Conservation (phyloP, 2,888 invertebrate genomes). For the Eugnorisma glareosa region DNA sequence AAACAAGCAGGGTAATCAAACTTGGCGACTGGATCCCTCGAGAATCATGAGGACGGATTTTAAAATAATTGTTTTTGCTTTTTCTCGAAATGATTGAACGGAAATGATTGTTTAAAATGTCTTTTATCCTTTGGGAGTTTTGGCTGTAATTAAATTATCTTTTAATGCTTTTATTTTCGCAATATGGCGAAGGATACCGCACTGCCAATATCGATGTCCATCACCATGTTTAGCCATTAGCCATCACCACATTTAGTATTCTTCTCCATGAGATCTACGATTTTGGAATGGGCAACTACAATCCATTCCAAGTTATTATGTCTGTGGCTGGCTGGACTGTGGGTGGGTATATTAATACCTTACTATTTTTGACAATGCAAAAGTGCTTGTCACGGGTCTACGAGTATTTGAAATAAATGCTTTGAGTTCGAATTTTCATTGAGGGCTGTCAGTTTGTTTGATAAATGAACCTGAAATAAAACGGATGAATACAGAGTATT, state of each 20-base stretch:
- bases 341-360: too few species aligned
- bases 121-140: background rate
- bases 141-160: background rate
- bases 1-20: conserved; percentile 53
- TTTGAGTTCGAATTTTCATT: too few species aligned
- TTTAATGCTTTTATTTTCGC: background rate
- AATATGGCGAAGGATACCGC: too few species aligned
- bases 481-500: background rate
- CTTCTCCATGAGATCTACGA: too few species aligned
- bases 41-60: conserved; percentile 32
- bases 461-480: background rate
- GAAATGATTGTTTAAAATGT: background rate
- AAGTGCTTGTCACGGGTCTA: too few species aligned
- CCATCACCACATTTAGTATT: too few species aligned
- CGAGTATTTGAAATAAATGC: too few species aligned
- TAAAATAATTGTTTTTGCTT: conserved; percentile 29
- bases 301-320: too few species aligned
- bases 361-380: too few species aligned
- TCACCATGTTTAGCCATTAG: too few species aligned
- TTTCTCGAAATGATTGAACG: background rate
- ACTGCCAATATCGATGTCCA: background rate
- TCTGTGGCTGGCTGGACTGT: too few species aligned
- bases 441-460: background rate
- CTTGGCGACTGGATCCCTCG: conserved; percentile 39
- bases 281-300: too few species aligned